A percentile compares a stretch with the other conserved stretches of the same genome.
These are phyloP conservation scores for Limosa lapponica DNA, from an alignment of 2,797 vertebrate genomes.

Conservation along the genomic window DNA sequence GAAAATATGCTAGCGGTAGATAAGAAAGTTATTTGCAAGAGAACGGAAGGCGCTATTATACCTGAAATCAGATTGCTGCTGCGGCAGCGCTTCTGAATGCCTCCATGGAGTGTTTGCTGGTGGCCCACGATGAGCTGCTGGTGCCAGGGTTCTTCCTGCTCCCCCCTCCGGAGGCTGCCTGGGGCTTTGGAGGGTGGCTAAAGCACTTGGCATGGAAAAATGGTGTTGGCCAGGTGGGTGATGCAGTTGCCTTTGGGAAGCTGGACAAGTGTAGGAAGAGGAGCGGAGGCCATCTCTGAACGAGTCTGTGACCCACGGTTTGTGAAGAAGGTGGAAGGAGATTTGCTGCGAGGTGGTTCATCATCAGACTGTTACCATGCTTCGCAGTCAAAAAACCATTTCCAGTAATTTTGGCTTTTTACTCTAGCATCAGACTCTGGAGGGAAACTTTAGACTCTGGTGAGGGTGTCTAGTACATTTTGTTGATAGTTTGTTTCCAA, in stretches of 20 bases:
- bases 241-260: accelerated
- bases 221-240: accelerated
- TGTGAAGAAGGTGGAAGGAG: neutral
- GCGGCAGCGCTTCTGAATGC: accelerated
- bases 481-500: neutral
- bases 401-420: neutral
- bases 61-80: slow-evolving; percentile 19
- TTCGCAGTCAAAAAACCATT: neutral
- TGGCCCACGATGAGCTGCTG: neutral
- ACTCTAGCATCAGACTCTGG: accelerated
- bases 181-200: accelerated
- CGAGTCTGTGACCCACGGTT: accelerated
- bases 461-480: accelerated
- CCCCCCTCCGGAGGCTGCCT: neutral
- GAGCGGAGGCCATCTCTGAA: accelerated
- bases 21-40: slow-evolving; percentile 54
- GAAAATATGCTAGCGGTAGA: slow-evolving; percentile 47
- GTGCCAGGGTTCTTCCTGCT: neutral
- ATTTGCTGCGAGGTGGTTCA: accelerated
- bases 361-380: accelerated
- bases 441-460: neutral
- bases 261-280: accelerated
- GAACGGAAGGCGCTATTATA: neutral
- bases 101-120: neutral
- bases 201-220: accelerated